These are phyloP conservation scores for Raja brachyura DNA, from an alignment of 2,113 vertebrate species.

Conservation along the genomic window DNA sequence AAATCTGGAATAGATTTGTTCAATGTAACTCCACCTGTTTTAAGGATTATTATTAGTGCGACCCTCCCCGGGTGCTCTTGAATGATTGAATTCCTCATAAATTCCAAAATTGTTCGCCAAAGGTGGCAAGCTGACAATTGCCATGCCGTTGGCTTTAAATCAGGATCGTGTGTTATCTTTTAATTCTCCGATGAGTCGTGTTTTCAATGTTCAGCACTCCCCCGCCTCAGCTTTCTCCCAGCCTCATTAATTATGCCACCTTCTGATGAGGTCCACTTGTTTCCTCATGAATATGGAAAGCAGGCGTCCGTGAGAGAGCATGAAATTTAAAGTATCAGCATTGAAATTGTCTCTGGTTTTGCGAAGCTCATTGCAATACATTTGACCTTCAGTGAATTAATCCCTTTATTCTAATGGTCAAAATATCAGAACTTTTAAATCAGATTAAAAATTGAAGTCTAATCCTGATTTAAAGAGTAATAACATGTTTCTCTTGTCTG, in stretches of 20 bases:
- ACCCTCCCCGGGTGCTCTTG: neutral
- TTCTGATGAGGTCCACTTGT: neutral
- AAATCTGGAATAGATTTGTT: neutral
- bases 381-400: neutral
- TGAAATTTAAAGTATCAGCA: neutral
- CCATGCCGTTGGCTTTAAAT: neutral
- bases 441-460: neutral
- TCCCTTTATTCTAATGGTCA: neutral
- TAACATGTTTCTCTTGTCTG: neutral
- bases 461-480: too few species aligned
- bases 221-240: neutral
- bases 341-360: neutral
- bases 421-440: neutral
- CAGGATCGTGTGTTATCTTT: neutral
- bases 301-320: neutral
- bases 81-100: neutral
- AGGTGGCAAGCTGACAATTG: neutral
- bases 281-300: constrained; percentile 26
- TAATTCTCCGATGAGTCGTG: neutral
- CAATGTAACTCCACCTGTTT: neutral
- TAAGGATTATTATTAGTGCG: neutral
- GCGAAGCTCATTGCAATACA: neutral
- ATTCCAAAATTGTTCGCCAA: neutral
- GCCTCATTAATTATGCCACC: neutral
- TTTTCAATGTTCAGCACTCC: neutral